A percentile compares a stretch with the other conserved stretches of the same genome.
Conservation (phyloP, 2,113 vertebrate species). For the Capreolus pygargus region DNA sequence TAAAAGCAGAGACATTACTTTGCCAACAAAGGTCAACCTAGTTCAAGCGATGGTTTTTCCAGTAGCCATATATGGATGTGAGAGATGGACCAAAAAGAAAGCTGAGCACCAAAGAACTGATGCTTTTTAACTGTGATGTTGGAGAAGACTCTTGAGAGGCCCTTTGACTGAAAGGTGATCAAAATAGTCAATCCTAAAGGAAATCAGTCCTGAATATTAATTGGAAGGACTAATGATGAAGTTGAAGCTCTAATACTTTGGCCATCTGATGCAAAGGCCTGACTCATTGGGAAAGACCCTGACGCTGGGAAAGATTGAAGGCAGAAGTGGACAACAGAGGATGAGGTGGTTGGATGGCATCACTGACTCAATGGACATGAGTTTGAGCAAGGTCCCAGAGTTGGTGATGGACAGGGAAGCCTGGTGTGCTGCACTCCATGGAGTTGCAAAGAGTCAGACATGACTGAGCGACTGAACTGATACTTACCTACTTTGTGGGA, state of each 20-base stretch:
- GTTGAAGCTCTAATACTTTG: neutral
- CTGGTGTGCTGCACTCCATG: neutral
- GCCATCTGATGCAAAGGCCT: neutral
- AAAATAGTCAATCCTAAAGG: neutral
- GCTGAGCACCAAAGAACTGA: fast-evolving
- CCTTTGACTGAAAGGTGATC: neutral
- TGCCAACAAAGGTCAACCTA: neutral
- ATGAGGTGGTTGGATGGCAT: neutral
- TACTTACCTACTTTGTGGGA: neutral
- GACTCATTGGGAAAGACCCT: neutral
- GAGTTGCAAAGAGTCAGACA: neutral
- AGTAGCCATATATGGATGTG: neutral
- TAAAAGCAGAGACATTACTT: neutral
- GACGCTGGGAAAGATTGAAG: neutral
- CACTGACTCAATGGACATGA: neutral
- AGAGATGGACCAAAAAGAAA: neutral
- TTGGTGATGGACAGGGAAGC: neutral
- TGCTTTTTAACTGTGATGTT: neutral
- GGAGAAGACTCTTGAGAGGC: neutral
- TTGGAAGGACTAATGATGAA: neutral
- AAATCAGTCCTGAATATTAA: neutral
- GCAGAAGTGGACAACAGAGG: neutral
- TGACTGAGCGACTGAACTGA: neutral
- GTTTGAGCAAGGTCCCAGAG: neutral
- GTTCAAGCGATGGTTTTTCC: neutral